phyloP scores from a whole-genome alignment of 2,113 vertebrate genomes.

The Urocolius indicus region DNA sequence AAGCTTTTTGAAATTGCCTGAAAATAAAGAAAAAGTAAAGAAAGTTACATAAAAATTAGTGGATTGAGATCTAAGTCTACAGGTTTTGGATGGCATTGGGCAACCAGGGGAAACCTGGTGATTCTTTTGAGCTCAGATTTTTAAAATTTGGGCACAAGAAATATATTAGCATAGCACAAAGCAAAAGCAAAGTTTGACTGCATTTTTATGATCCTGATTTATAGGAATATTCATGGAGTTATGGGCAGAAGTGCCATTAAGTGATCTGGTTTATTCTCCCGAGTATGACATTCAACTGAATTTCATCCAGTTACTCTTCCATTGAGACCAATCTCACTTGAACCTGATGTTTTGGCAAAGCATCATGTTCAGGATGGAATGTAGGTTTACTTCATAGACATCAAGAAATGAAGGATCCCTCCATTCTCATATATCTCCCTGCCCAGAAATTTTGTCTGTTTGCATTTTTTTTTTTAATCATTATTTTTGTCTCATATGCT shows the following conservation, averaged over 20 bases:
- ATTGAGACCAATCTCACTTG: neutral
- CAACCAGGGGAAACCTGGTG: neutral
- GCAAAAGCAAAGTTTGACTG: neutral
- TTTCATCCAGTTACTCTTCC: slow-evolving; percentile 9
- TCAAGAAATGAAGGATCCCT: slow-evolving; percentile 1
- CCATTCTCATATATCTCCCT: neutral
- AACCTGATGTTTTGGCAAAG: neutral
- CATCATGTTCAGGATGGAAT: neutral
- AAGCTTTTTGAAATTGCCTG: neutral
- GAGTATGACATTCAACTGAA: neutral
- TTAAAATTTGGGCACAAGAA: slow-evolving; percentile 5
- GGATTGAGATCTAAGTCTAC: neutral
- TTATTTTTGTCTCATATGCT: neutral
- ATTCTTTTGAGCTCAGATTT: neutral
- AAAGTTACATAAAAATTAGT: neutral
- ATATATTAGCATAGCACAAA: neutral
- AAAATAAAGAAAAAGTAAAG: neutral
- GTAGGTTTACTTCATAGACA: neutral
- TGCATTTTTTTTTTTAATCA: neutral
- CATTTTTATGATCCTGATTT: neutral
- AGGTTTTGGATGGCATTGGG: neutral
- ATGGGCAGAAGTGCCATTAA: neutral
- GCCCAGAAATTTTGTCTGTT: neutral
- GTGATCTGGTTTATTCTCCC: slow-evolving; percentile 7
- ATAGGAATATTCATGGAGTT: neutral